Percentiles rank a stretch among this genome's conserved stretches.
Conservation (phyloP, 2,888 invertebrate genomes). For the Cheilosia soror region DNA sequence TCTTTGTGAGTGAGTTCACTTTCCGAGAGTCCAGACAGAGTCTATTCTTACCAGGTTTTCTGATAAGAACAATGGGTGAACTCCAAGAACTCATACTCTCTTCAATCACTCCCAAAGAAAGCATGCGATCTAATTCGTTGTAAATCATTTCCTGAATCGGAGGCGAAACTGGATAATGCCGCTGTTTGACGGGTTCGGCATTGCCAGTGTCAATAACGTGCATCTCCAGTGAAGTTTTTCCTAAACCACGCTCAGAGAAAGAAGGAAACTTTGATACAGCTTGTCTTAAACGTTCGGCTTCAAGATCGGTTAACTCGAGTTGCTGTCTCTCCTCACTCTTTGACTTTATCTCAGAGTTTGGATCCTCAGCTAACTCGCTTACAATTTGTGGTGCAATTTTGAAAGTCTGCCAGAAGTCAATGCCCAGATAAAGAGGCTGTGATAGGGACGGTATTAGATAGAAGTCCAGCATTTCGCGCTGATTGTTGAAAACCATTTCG, state of each 20-base stretch:
- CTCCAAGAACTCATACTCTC: too few species aligned
- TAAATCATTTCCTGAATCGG: too few species aligned
- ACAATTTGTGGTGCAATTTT: slow-evolving; percentile 31
- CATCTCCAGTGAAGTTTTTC: slow-evolving; percentile 44
- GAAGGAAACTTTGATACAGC: slow-evolving; percentile 1
- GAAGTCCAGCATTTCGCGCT: background rate
- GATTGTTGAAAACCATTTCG: background rate
- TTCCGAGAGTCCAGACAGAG: slow-evolving; percentile 78
- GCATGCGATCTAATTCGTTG: too few species aligned
- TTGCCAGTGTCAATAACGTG: slow-evolving; percentile 16
- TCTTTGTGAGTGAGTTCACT: slow-evolving; percentile 76
- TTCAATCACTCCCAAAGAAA: too few species aligned
- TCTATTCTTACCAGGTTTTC: slow-evolving; percentile 61
- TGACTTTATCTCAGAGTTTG: background rate
- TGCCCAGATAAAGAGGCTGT: slow-evolving; percentile 47
- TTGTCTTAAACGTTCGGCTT: background rate
- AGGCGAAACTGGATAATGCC: too few species aligned
- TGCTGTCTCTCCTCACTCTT: too few species aligned
- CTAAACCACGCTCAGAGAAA: slow-evolving; percentile 28
- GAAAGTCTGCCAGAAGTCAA: slow-evolving; percentile 58
- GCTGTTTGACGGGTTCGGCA: too few species aligned
- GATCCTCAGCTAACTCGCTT: background rate
- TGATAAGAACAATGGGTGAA: too few species aligned
- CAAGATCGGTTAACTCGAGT: background rate
- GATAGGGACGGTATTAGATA: slow-evolving; percentile 37